A percentile compares a stretch with the other conserved stretches of the same genome.
These are phyloP conservation scores for Phymatocera aterrima DNA, from an alignment of 2,888 invertebrate genomes.

Conservation along the genomic window DNA sequence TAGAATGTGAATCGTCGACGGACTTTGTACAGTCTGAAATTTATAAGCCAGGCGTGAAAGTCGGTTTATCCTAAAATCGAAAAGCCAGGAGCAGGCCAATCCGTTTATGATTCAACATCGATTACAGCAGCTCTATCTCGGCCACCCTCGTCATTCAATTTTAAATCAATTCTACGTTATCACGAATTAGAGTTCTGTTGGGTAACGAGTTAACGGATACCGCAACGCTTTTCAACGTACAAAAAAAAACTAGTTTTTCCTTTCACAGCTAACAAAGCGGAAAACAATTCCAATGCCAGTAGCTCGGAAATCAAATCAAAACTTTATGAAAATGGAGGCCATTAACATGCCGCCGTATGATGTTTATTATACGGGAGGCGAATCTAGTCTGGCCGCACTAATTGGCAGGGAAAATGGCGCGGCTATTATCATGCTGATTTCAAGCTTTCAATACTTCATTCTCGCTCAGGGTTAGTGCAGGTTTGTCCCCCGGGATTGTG, in stretches of 20 bases:
- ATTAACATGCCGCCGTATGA: neutral
- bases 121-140: conserved; percentile 31
- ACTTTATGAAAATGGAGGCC: neutral
- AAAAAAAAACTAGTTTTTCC: neutral
- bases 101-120: conserved; percentile 32
- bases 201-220: conserved; percentile 15
- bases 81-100: conserved; percentile 24
- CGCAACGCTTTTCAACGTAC: neutral
- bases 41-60: neutral
- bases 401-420: neutral
- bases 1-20: neutral
- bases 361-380: neutral
- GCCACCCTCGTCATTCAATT: conserved; percentile 37
- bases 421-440: neutral
- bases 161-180: conserved; percentile 25
- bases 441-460: neutral
- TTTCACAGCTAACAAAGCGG: neutral
- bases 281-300: neutral
- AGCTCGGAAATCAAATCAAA: neutral
- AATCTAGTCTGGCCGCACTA: neutral
- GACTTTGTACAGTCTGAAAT: neutral
- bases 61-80: conserved; percentile 16
- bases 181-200: conserved; percentile 16
- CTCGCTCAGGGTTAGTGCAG: neutral
- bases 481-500: neutral